phyloP scores from a whole-genome alignment of 2,888 invertebrate genomes.

The Helleia helle region DNA sequence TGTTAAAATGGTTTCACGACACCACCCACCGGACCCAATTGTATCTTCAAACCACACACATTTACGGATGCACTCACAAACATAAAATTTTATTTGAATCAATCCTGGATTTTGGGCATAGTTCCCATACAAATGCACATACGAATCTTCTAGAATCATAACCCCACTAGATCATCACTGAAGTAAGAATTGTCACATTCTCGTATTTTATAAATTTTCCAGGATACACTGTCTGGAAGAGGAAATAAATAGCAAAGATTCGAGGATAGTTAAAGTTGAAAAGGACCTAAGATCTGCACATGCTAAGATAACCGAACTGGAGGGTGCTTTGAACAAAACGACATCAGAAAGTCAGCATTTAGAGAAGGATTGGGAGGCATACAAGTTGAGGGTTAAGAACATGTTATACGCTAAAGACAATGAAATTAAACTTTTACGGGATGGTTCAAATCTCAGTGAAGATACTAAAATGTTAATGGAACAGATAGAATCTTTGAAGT shows the following conservation, averaged over 20 bases:
- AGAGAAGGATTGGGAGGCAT: conserved; percentile 59
- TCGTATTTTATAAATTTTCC: too few relatives aligned
- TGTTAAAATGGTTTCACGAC: too few relatives aligned
- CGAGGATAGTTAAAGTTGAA: conserved; percentile 37
- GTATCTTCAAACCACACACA: too few relatives aligned
- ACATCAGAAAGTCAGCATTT: conserved; percentile 43
- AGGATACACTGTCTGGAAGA: conserved; percentile 36
- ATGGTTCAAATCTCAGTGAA: conserved; percentile 38
- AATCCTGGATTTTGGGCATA: too few relatives aligned
- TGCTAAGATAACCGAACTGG: conserved; percentile 36
- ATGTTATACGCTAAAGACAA: conserved; percentile 54
- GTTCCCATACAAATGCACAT: too few relatives aligned
- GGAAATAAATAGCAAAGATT: conserved; percentile 29
- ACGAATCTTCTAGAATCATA: too few relatives aligned
- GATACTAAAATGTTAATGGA: conserved; percentile 48
- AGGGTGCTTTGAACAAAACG: conserved; percentile 39
- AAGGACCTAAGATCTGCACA: conserved; percentile 53
- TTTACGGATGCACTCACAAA: too few relatives aligned
- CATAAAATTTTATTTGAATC: too few relatives aligned
- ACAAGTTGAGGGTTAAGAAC: conserved; percentile 56
- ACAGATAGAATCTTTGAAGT: conserved; percentile 49
- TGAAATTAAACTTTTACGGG: conserved; percentile 46
- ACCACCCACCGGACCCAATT: too few relatives aligned
- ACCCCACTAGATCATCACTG: too few relatives aligned
- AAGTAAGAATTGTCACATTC: too few relatives aligned